Evolutionary conservation across 1,140 invertebrate species (phyloP), one percentile per base, ranked within the genome.

Genomic region (Heterodera schachtii): DNA sequence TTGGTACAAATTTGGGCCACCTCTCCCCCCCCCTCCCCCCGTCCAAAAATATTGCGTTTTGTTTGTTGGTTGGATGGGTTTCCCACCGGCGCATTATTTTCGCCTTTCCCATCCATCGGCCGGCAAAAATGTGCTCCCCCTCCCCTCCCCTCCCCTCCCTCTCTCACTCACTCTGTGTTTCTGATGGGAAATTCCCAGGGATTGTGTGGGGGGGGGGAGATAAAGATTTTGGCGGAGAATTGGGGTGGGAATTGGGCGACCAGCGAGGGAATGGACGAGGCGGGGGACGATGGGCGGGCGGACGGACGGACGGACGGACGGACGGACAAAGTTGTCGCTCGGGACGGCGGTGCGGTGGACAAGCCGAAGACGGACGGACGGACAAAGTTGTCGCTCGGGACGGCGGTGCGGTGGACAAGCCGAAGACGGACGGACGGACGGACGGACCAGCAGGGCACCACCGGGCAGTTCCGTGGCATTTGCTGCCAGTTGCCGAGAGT

Each of bases 201-300:
- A 60, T 60, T 60, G 57, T 60, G 16, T 60, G 11, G 57, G 19
- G 57, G 57, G 11, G 16, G 57, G 57, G 57, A 60, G 57, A 60
- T 60, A 60, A 60, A 60, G 57, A 60, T 60, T 60, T 60, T 60
- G 57, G 57, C 57, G 57, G 57, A 60, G 57, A 60, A 60, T 60
- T 60, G 57, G 57, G 57, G 57, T 60, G 57, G 57, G 57, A 60
- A 60, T 16, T 60, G 57, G 57, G 57, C 57, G 57, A 11, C 11
- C 31, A 31, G 31, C 6, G 49, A 6, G 49, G 49, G 6, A 11
- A 52, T 52, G 49, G 49, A 6, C 6, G 49, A 6, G 49, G 49
- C 49, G 57, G 57, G 13, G 57, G 57, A 16, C 8, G 57, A 16
- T 9, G 57, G 11, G 11, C 57, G 57, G 57, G 4, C 6, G 57